Conservation (phyloP, 1,140 invertebrate genomes). For the Zaprionus taronus region DNA sequence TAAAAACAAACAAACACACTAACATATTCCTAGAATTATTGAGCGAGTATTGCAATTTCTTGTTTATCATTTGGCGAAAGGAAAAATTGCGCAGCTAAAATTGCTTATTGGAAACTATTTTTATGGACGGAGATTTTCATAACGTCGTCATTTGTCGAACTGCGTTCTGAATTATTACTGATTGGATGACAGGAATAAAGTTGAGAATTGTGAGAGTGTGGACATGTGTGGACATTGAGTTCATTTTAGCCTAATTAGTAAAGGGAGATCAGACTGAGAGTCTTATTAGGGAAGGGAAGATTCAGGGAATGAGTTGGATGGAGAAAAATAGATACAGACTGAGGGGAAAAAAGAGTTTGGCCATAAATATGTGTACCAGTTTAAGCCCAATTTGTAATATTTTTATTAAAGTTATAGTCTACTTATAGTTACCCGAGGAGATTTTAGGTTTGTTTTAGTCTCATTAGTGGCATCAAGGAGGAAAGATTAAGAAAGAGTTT, state of each 20-base stretch:
- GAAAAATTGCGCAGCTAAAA: neutral
- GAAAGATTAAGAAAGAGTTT: no score
- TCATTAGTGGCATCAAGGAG: no score
- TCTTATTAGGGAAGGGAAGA: neutral
- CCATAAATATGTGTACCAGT: no score
- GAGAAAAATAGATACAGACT: no score
- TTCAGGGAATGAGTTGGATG: no score
- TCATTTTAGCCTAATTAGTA: neutral
- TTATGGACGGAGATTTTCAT: neutral
- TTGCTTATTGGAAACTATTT: neutral
- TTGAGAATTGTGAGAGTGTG: neutral
- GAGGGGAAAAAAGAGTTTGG: no score
- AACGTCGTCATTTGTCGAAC: neutral
- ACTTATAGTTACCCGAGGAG: no score
- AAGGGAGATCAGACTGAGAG: no score
- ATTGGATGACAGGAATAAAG: neutral
- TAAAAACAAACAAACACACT: neutral
- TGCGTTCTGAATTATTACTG: neutral
- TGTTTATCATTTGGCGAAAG: constrained; percentile 4
- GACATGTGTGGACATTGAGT: neutral
- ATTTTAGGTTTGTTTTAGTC: no score
- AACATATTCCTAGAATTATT: neutral
- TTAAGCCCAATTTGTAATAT: no score
- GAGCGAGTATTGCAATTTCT: neutral
- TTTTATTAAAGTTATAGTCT: no score